Percentiles rank a stretch among this genome's conserved stretches.
Evolutionary conservation across 2,113 vertebrate genomes (phyloP).

Genomic region (Meles meles): DNA sequence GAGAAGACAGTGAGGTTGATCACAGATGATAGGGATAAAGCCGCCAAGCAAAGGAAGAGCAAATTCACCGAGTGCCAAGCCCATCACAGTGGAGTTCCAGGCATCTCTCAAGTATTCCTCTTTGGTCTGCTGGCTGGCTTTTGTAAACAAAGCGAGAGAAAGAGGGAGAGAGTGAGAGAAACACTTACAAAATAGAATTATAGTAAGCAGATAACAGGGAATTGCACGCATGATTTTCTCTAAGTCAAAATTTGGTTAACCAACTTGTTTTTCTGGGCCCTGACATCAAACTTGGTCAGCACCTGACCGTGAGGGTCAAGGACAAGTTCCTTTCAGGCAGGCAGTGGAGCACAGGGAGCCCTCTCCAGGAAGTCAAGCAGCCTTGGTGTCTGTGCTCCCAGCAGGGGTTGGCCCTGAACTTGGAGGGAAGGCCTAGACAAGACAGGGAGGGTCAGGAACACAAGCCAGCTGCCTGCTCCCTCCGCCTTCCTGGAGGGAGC

Average conservation of each 20-base stretch:
- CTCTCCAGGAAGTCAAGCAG: background rate
- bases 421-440: background rate
- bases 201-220: constrained; percentile 41
- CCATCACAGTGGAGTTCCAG: background rate
- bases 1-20: constrained; percentile 58
- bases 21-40: constrained; percentile 52
- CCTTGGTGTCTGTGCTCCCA: background rate
- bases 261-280: background rate
- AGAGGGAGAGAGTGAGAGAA: background rate
- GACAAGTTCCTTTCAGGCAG: background rate
- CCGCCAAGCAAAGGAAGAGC: background rate
- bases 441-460: background rate
- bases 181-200: background rate
- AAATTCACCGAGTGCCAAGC: background rate
- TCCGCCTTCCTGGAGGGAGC: background rate
- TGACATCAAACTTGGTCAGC: background rate
- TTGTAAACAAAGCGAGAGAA: background rate
- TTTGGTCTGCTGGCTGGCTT: background rate
- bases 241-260: background rate
- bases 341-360: background rate
- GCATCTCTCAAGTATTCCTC: background rate
- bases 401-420: background rate
- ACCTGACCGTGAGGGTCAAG: background rate
- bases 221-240: background rate
- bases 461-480: background rate